These are phyloP conservation scores for Ailuropoda melanoleuca DNA, from an alignment of 2,113 vertebrate genomes.

Conservation along the genomic window DNA sequence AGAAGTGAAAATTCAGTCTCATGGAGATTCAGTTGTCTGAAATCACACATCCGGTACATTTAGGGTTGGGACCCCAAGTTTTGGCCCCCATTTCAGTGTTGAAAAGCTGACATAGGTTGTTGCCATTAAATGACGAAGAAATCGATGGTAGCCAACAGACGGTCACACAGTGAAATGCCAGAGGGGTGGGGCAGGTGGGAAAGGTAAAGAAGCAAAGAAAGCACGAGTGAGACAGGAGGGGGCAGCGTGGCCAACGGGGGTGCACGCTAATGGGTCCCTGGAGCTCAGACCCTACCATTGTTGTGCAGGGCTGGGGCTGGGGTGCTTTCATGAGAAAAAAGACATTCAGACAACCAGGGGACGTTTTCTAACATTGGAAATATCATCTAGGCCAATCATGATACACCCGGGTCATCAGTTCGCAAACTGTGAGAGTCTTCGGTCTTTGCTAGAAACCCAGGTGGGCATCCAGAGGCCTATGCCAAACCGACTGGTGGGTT, in stretches of 20 bases:
- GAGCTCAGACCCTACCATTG: background rate
- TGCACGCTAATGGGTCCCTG: rapidly evolving
- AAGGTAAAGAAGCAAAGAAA: background rate
- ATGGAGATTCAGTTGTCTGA: background rate
- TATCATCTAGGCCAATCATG: background rate
- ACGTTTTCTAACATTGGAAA: background rate
- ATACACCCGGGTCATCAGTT: background rate
- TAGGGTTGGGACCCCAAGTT: background rate
- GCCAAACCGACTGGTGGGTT: no score
- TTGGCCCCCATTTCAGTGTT: background rate
- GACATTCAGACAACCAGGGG: background rate
- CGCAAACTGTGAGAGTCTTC: background rate
- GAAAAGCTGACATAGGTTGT: background rate
- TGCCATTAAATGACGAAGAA: background rate
- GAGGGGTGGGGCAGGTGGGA: background rate
- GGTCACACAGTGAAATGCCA: background rate
- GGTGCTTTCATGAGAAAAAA: background rate
- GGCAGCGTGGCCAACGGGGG: rapidly evolving
- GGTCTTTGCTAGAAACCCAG: background rate
- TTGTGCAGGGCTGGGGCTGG: background rate
- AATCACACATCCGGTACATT: background rate
- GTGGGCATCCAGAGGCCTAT: background rate
- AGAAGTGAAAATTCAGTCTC: background rate
- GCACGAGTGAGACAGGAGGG: no score
- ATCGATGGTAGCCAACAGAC: background rate